Base-by-base conservation (phyloP, 1,140 invertebrate genomes). In the Calephelis nemesis region DNA sequence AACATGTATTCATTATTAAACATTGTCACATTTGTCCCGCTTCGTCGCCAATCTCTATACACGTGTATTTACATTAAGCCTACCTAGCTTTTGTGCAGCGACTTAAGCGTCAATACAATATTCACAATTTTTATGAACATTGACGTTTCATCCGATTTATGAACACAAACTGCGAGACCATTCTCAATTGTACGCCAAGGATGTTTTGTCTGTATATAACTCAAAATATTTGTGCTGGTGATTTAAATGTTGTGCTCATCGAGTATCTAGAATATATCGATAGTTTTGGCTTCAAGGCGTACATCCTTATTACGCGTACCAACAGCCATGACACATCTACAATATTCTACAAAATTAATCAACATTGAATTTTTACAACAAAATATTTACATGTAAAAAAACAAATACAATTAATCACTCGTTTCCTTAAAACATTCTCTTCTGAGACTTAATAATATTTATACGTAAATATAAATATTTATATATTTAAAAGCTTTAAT, bases 1-100 rank as follows among this genome's bases (percentile, higher is more conserved):
- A 69, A 77, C 68, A 72, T 72, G 67, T 73, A 74, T 70, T 52
- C 60, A 68, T 73, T 73, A 63, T 72, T 66, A 67, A 69, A 73
- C 63, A 73, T 63, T 65, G 74, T 65, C 73, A 76, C 82, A 79
- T 83, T 69, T 81, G 79, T 76, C 79, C 81, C 82, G 81, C 82
- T 85, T 76, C 62, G 49, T 50, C 13, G 72, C 40, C 62, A 65
- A 42, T 67, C 75, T 48, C 63, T 50, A 50, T 81, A 78, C 62
- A 19, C 62, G 73, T 83, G 77, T 83, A 85, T 85, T 71, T 87
- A 85, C 82, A 87, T 71, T 72, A 78, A 62, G 49, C 69, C 64
- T 70, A 73, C 69, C 71, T 72, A 77, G 67, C 49, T 42, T 67
- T 73, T 75, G 72, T 77, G 76, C 72, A 70, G 67, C 67, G 67